phyloP scores from a whole-genome alignment of 1,140 invertebrate species.

The Ladona fulva region DNA sequence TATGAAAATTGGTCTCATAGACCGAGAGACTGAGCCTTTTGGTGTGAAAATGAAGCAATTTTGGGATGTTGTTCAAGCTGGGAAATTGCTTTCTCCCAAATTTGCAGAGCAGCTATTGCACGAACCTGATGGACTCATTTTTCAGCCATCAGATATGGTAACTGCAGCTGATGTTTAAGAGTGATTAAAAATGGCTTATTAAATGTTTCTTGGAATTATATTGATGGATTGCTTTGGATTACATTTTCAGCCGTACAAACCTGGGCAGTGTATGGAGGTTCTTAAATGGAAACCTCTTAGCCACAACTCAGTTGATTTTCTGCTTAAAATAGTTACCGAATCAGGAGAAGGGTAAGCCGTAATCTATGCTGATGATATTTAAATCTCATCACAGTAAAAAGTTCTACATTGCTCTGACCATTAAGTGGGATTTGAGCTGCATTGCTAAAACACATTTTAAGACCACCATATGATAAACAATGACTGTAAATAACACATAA shows the following conservation, averaged over 20 bases:
- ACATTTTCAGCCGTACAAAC: constrained; percentile 62
- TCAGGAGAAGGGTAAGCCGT: constrained; percentile 56
- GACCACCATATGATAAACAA: too few species aligned
- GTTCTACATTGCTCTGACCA: too few species aligned
- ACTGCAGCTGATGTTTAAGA: constrained; percentile 14
- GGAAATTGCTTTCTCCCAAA: constrained; percentile 68
- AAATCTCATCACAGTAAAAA: too few species aligned
- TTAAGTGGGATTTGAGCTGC: too few species aligned
- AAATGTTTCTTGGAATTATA: not conserved
- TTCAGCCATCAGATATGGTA: constrained; percentile 81
- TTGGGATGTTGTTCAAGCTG: constrained; percentile 63
- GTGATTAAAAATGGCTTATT: constrained; percentile 9
- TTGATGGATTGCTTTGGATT: constrained; percentile 15
- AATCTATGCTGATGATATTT: too few species aligned
- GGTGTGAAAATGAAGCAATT: constrained; percentile 81
- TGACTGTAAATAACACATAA: too few species aligned
- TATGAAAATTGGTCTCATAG: constrained; percentile 63
- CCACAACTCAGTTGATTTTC: constrained; percentile 94
- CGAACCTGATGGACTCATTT: constrained; percentile 96
- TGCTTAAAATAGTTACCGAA: constrained; percentile 68
- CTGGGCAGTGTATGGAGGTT: constrained; percentile 72
- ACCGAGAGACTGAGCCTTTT: constrained; percentile 73
- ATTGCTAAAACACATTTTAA: too few species aligned
- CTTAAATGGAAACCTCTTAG: constrained; percentile 96
- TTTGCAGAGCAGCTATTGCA: constrained; percentile 79